Evolutionary conservation across 2,888 invertebrate species (phyloP), one percentile per base, ranked within the genome.

Genomic region (Cremastinae sp.): DNA sequence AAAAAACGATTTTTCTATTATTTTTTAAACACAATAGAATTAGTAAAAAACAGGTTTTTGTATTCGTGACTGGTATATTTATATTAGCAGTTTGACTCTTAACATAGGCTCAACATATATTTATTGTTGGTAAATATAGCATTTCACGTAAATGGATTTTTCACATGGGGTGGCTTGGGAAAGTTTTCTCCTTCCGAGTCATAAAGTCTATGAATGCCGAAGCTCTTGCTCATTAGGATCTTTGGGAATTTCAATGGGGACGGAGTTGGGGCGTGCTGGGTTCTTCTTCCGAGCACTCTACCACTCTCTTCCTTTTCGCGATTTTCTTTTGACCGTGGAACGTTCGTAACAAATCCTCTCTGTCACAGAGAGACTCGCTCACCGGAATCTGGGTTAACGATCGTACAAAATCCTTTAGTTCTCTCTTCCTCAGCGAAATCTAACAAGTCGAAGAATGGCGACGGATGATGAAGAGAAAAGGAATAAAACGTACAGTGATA

Each of bases 341-440:
- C 72, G 45, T 58, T 18, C 43, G 64, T 47, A 65, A 76, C 64
- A 68, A 73, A 56, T 38, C 62, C 74, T 61, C 38, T 62, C 38
- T 61, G 28, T 43, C 49, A 10, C 36, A 61, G 43, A 45, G 41
- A 28, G 41, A 70, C 10, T 36, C 12, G 68, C 62, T 59, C 65
- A 43, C 43, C 70, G 70, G 65, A 73, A 77, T 77, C 77, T 74
- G 74, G 70, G 74, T 77, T 77, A 77, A 77, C 77, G 77, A 70
- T 70, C 61, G 54, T n/a, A 49, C 61, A 43, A 66, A 70, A 65
- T 74, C 61, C 22, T 69, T 54, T 34, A 14, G 10, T 4, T 18
- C 41, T 54, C 61, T 71, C 38, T n/a, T 20, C 59, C 51, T 49
- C 41, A 45, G 59, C 34, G 43, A 76, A 66, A 53, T 73, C 62